Evolutionary conservation across 1,140 invertebrate species (phyloP).

Genomic region (Drosophila sp.): DNA sequence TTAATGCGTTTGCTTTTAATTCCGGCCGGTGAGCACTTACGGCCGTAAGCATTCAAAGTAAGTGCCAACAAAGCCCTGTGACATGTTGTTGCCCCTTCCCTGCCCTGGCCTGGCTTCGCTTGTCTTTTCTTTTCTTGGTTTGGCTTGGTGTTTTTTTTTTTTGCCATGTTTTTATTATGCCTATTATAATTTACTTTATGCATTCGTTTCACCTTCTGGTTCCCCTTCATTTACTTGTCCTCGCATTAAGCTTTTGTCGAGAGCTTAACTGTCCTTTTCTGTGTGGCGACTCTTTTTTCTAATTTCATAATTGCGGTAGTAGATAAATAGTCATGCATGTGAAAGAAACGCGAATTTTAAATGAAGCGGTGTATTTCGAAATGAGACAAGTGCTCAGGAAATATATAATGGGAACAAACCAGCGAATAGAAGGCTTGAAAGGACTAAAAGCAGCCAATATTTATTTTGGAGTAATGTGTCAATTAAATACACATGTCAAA

Average conservation of each 20-base stretch:
- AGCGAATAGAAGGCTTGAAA: too few relatives aligned
- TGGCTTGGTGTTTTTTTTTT: constrained; percentile 19
- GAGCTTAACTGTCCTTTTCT: constrained; percentile 40
- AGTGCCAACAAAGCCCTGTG: constrained; percentile 60
- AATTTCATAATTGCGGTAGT: constrained; percentile 70
- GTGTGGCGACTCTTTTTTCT: constrained; percentile 27
- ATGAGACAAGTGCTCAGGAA: too few relatives aligned
- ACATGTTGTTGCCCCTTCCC: constrained; percentile 47
- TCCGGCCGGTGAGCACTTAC: constrained; percentile 72
- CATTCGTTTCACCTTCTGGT: constrained; percentile 47
- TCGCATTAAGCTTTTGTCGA: constrained; percentile 46
- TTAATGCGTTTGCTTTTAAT: constrained; percentile 81
- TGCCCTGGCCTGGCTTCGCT: constrained; percentile 17
- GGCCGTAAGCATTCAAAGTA: constrained; percentile 58
- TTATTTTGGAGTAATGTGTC: too few relatives aligned
- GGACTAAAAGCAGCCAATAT: too few relatives aligned
- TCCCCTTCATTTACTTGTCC: constrained; percentile 23
- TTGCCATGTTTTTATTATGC: constrained; percentile 74
- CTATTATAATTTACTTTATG: constrained; percentile 81
- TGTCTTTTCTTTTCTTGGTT: not conserved
- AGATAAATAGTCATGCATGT: not conserved
- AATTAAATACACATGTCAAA: too few relatives aligned
- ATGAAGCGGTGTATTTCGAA: too few relatives aligned
- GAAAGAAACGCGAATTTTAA: not conserved
- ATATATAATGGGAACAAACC: too few relatives aligned